Base-by-base conservation (phyloP, 2,797 vertebrate genomes). In the Danio choprae region DNA sequence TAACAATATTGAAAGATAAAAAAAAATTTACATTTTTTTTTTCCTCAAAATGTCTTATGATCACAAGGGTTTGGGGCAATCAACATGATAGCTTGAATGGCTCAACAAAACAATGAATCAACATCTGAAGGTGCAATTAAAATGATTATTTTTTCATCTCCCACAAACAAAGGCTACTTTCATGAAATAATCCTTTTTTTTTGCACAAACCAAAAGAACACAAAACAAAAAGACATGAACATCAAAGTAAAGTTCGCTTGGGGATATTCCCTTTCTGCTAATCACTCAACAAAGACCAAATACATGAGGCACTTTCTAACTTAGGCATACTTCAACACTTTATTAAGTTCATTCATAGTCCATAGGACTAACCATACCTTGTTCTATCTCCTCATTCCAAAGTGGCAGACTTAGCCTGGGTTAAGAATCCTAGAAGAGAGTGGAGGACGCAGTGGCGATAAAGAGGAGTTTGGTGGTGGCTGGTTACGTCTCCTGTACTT, bases 251-350 rank as follows among this genome's bases (percentile, higher is more conserved):
- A 83, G 79, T 86, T 82, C 87, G 84, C 68, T 90, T 88, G 85
- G 87, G 88, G 87, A 88, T 79, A 84, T 75, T 88, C 90, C 88
- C 58, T 80, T 83, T 89, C 90, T 88, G 76, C 85, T 83, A 85
- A 87, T 76, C 81, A 80, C 88, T 91, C 55, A 67, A 69, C 84
- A 87, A 92, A 90, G 85, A 89, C 88, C 87, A 88, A 91, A 87
- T 87, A 86, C 87, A 87, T 87, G 89, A 95, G 94, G 93, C 94
- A 95, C 93, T 95, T 94, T 81, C 91, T 89, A 91, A 88, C 90
- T 91, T 89, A 87, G 86, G 89, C 89, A 82, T 67, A 59, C 67
- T 87, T 92, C 87, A 76, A 77, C 74, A 83, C 79, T 83, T 90
- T 87, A 88, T 82, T 86, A 83, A 87, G 73, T 79, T 84, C 87